Base-by-base conservation (phyloP, 1,140 invertebrate species). In the Eueides isabella region DNA sequence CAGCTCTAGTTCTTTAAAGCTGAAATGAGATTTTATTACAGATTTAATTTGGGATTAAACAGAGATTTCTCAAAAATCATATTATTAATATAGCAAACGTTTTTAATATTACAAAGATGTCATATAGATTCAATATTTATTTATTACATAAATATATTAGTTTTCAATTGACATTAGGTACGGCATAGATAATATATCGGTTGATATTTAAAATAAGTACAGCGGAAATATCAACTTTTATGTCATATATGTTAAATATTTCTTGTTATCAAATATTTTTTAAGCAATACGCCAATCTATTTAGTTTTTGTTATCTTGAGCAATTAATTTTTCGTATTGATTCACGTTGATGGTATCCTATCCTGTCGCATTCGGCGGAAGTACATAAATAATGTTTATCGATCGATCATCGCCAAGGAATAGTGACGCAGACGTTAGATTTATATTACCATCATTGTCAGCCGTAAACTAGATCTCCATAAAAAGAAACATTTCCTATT, bases 401-500 rank as follows among this genome's bases (percentile, higher is more conserved):
- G 88, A 92, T 91, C 89, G 87, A 90, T 91, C 91, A 92, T 90
- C 90, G 79, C 76, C 48, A 83, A 79, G 78, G 80, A 79, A 84
- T 79, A 82, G 82, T 85, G 85, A 87, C 80, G 84, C 84, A 80
- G 83, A 83, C 78, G 84, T 86, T 91, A 92, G 88, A 93, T 93
- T 92, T 93, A 93, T 90, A 88, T 86, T 89, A 85, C 88, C 89
- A 86, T 87, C 88, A 91, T 87, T 86, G 91, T 86, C 87, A 89
- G 83, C 84, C 88, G 85, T 92, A 92, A 93, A 92, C 91, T 93
- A 93, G 91, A 92, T 93, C 91, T 90, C 91, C 89, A 92, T 92
- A 92, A 92, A 92, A 92, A 92, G 89, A 84, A 87, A 91, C 91
- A 91, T 91, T 92, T 91, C 89, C 91, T 93, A 93, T 93, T 93